Percentiles rank a stretch among this genome's conserved stretches.
These are phyloP conservation scores for Sitobion miscanthi DNA, from an alignment of 1,140 invertebrate species.

Conservation along the genomic window DNA sequence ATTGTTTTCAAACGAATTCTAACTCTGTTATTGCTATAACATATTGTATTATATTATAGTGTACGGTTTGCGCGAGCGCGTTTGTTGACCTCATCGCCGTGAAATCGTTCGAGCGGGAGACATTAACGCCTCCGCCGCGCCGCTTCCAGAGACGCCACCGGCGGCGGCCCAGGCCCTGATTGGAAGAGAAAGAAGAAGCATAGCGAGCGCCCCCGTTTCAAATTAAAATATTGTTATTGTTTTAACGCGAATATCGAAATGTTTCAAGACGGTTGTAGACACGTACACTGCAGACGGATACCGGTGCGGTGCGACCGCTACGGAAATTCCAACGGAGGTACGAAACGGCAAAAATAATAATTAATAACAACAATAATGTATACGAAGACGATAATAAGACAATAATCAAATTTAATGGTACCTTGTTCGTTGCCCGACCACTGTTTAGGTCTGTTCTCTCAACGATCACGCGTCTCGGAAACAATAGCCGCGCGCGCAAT, in stretches of 20 bases:
- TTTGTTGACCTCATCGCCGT: background rate
- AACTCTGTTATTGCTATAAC: background rate
- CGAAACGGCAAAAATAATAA: background rate
- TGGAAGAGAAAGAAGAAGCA: background rate
- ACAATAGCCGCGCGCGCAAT: background rate
- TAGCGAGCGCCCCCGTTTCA: background rate
- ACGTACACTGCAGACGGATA: background rate
- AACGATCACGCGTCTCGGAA: background rate
- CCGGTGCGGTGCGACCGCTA: background rate
- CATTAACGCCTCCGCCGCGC: background rate
- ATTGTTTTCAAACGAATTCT: background rate
- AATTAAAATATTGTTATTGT: slow-evolving; percentile 19
- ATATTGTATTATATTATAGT: no score
- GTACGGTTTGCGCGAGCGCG: background rate
- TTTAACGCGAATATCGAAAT: background rate
- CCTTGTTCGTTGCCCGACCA: background rate
- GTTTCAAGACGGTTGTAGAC: background rate
- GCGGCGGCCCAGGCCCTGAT: background rate
- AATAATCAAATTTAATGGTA: slow-evolving; percentile 8
- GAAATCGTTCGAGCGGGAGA: background rate
- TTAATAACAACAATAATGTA: background rate
- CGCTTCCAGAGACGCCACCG: background rate
- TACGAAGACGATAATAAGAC: background rate
- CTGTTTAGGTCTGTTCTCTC: background rate
- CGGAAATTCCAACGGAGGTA: background rate